These are phyloP conservation scores for Salvator merianae DNA, from an alignment of 2,113 vertebrate species.

Conservation along the genomic window DNA sequence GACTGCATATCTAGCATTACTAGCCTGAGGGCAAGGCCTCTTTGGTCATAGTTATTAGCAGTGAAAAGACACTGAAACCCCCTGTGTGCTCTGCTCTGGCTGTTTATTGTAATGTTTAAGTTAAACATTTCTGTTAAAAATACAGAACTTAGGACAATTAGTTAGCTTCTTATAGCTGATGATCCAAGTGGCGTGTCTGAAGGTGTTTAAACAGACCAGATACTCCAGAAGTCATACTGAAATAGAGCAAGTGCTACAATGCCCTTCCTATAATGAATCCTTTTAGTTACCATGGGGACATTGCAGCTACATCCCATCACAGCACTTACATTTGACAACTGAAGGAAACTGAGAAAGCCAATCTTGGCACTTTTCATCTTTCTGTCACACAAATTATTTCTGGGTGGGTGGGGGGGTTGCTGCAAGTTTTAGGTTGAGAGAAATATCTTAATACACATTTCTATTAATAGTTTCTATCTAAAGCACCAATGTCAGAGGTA, in stretches of 20 bases:
- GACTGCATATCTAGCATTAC: slow-evolving; percentile 32
- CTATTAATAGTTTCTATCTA: slow-evolving; percentile 12
- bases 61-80: slow-evolving; percentile 35
- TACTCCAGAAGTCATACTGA: slow-evolving; percentile 42
- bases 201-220: slow-evolving; percentile 39
- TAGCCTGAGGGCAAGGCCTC: slow-evolving; percentile 22
- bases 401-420: neutral
- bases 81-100: slow-evolving; percentile 29
- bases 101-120: slow-evolving; percentile 27
- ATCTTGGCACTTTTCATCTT: slow-evolving; percentile 15
- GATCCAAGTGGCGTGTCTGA: slow-evolving; percentile 44
- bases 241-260: slow-evolving; percentile 43
- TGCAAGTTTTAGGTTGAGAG: slow-evolving; percentile 7
- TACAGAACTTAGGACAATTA: slow-evolving; percentile 58
- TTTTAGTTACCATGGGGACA: slow-evolving; percentile 57
- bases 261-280: slow-evolving; percentile 51
- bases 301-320: slow-evolving; percentile 50
- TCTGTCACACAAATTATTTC: slow-evolving; percentile 26
- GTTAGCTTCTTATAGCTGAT: slow-evolving; percentile 30
- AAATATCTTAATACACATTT: neutral
- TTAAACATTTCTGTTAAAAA: slow-evolving; percentile 63
- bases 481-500: neutral
- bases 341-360: slow-evolving; percentile 20
- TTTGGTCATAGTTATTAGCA: slow-evolving; percentile 55
- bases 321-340: slow-evolving; percentile 49